Conservation (phyloP, 2,113 vertebrate species). For the Thamnophis sirtalis region DNA sequence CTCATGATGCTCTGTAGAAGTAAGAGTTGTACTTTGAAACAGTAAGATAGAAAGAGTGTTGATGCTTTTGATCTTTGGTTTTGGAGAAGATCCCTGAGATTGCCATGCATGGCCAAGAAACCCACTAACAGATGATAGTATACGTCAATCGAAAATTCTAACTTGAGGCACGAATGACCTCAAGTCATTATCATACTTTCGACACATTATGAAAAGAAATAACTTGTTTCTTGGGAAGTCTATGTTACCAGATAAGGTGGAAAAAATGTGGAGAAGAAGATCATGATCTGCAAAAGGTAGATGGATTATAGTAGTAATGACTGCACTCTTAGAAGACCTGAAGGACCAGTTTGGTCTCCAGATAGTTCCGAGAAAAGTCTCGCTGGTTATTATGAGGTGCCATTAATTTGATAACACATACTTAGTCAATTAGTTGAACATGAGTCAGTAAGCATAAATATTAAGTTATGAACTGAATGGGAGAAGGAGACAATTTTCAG, state of each 20-base stretch:
- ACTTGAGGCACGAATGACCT: neutral
- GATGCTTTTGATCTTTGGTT: neutral
- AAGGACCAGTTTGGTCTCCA: neutral
- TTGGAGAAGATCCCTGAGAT: neutral
- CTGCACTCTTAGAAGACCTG: neutral
- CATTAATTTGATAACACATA: neutral
- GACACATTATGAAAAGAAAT: neutral
- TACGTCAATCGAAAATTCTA: neutral
- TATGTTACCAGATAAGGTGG: neutral
- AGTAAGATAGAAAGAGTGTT: neutral
- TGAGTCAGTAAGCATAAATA: neutral
- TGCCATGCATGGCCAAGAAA: neutral
- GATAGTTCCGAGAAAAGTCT: neutral
- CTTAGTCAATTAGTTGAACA: neutral
- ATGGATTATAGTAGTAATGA: neutral
- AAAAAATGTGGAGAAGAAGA: neutral
- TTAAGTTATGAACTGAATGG: neutral
- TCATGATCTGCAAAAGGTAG: neutral
- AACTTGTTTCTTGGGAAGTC: neutral
- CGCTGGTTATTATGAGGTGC: neutral
- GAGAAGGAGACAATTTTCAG: neutral
- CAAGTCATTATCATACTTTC: neutral
- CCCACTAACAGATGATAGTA: neutral
- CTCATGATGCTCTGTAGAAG: neutral
- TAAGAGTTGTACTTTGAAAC: neutral